Conservation (phyloP, 1,140 invertebrate genomes). For the Latrodectus geometricus region DNA sequence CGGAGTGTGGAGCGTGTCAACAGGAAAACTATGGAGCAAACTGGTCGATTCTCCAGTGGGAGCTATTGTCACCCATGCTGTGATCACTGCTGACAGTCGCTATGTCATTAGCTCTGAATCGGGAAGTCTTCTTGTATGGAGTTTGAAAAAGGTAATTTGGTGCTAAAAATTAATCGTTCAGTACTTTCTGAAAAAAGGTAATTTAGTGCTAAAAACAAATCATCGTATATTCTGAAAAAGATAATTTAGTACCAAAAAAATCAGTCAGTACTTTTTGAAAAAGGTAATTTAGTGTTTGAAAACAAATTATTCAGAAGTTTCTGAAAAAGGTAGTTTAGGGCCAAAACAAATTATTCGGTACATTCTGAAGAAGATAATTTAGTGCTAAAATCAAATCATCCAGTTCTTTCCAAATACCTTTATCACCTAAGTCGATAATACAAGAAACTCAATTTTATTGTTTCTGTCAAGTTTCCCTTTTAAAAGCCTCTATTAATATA, state of each 20-base stretch:
- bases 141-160: constrained; percentile 70
- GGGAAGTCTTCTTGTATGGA: constrained; percentile 91
- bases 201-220: background rate
- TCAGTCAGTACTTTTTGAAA: too few species aligned
- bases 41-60: constrained; percentile 92
- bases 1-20: constrained; percentile 93
- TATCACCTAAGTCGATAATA: too few species aligned
- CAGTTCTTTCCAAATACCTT: too few species aligned
- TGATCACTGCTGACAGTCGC: constrained; percentile 86
- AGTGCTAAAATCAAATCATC: too few species aligned
- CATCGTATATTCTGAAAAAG: too few species aligned
- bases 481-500: too few species aligned
- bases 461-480: too few species aligned
- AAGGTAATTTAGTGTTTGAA: constrained; percentile 12
- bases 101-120: constrained; percentile 91
- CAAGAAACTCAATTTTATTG: too few species aligned
- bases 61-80: constrained; percentile 93
- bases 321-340: constrained; percentile 69
- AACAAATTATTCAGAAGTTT: too few species aligned
- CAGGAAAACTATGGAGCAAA: constrained; percentile 84
- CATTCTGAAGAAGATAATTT: constrained; percentile 72
- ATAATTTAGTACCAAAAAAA: too few species aligned
- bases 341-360: too few species aligned
- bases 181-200: constrained; percentile 67
- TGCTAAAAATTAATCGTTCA: background rate